Evolutionary conservation across 2,797 vertebrate species (phyloP), one percentile per base, ranked within the genome.

Genomic region (Neostethus bicornis): DNA sequence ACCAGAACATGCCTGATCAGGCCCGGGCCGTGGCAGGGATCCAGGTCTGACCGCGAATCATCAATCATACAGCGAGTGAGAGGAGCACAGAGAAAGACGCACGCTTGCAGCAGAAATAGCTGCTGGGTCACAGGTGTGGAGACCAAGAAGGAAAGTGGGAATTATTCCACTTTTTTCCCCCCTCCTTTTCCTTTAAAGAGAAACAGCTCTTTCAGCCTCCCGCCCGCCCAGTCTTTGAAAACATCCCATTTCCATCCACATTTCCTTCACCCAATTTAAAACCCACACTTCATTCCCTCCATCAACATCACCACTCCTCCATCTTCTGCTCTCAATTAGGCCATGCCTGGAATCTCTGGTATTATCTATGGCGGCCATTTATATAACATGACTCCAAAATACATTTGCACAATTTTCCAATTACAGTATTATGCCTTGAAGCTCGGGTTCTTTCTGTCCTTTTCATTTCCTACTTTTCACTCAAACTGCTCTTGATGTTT

Each of bases 321-420:
- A 50, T 85, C 81, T 83, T 66, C 67, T 48, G 50, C 74, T 81
- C 83, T 87, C 87, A 87, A 85, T 89, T 89, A 90, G 86, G 77
- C 85, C 85, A 64, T 67, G 77, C 75, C 72, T 85, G 21, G 51
- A 76, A 85, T 86, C 81, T 83, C 52, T 62, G 80, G 77, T 83
- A 84, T 87, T 88, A 88, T 89, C 85, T 87, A 80, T 77, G 65
- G 80, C 58, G 81, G 80, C 80, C 86, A 86, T 89, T 87, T 87
- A 87, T 89, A 87, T 82, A 87, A 87, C 85, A 85, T 66, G 73
- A 87, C 83, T 88, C 85, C 80, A 87, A 85, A 88, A 88, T 11
- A 80, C 80, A 89, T 88, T 87, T 87, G 81, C 86, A 86, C 84
- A 85, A 81, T 87, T 90, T 85, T 89, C 86, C 89, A 84, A 88